Percentiles rank a stretch among this genome's conserved stretches.
phyloP scores from a whole-genome alignment of 2,113 vertebrate genomes.

The Stegostoma tigrinum region DNA sequence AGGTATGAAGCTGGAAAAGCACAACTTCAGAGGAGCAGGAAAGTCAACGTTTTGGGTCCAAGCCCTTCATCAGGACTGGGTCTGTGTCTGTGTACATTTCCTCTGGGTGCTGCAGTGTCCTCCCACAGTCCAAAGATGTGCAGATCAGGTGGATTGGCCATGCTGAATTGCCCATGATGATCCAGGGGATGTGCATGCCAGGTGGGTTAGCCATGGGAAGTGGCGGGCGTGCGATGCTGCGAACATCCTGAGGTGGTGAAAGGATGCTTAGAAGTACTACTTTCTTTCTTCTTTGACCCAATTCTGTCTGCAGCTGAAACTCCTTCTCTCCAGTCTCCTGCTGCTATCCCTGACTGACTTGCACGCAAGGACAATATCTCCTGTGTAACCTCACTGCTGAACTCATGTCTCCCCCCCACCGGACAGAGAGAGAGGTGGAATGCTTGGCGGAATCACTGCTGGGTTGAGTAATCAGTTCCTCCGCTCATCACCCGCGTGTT shows the following conservation, averaged over 20 bases:
- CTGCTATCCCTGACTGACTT: slow-evolving; percentile 32
- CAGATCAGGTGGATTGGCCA: too few relatives aligned
- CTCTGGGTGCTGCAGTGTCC: too few relatives aligned
- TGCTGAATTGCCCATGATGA: too few relatives aligned
- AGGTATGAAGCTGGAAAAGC: too few relatives aligned
- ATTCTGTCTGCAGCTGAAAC: slow-evolving; percentile 3
- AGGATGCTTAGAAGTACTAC: neutral
- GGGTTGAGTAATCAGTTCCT: neutral
- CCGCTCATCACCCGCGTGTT: neutral
- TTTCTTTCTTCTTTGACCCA: neutral
- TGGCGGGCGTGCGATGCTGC: too few relatives aligned
- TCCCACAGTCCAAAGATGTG: too few relatives aligned
- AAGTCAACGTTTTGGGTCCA: too few relatives aligned
- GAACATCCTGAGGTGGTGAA: neutral
- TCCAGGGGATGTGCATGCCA: too few relatives aligned
- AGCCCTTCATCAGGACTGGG: too few relatives aligned
- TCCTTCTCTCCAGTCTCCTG: neutral
- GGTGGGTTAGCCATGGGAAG: too few relatives aligned
- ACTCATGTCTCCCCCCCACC: neutral
- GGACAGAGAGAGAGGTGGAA: neutral
- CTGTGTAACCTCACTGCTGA: slow-evolving; percentile 4
- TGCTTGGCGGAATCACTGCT: slow-evolving; percentile 7
- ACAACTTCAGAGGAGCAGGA: too few relatives aligned
- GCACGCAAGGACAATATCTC: slow-evolving; percentile 17
- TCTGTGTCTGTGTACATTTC: too few relatives aligned